Percentiles rank a stretch among this genome's conserved stretches.
These are phyloP conservation scores for Melanotus villosus DNA, from an alignment of 2,888 invertebrate species.

Conservation along the genomic window DNA sequence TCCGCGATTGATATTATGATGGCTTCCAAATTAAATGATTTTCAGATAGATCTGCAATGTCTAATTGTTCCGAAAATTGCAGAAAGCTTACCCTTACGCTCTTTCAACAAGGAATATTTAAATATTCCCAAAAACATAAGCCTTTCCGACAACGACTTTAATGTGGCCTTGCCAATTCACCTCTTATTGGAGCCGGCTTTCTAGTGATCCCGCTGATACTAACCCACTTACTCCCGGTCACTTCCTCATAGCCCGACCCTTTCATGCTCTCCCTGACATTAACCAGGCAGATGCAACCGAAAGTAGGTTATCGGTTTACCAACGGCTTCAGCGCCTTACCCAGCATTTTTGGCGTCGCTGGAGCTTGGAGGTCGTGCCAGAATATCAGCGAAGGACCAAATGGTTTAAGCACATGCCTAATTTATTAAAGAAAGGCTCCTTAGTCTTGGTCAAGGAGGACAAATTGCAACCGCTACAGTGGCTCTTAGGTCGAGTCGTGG, in stretches of 20 bases:
- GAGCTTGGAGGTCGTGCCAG: slow-evolving; percentile 40
- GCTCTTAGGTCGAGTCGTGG: slow-evolving; percentile 32
- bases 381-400: slow-evolving; percentile 38
- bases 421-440: slow-evolving; percentile 22
- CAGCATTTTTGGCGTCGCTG: slow-evolving; percentile 47
- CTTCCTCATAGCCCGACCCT: slow-evolving; percentile 54
- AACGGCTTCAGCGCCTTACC: slow-evolving; percentile 28
- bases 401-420: slow-evolving; percentile 25
- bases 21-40: slow-evolving; percentile 1
- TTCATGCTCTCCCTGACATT: slow-evolving; percentile 42
- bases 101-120: neutral
- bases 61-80: slow-evolving; percentile 21
- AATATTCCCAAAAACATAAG: slow-evolving; percentile 19
- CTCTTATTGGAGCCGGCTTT: slow-evolving; percentile 30
- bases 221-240: slow-evolving; percentile 42
- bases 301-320: slow-evolving; percentile 27
- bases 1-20: neutral
- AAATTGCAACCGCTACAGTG: slow-evolving; percentile 33
- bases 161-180: slow-evolving; percentile 12
- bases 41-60: neutral
- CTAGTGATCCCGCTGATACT: slow-evolving; percentile 38
- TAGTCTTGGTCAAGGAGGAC: slow-evolving; percentile 43
- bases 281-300: slow-evolving; percentile 10
- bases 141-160: slow-evolving; percentile 13
- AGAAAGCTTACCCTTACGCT: neutral